A percentile compares a stretch with the other conserved stretches of the same genome.
These are phyloP conservation scores for Ispidina lecontei DNA, from an alignment of 2,797 vertebrate species.

Conservation along the genomic window DNA sequence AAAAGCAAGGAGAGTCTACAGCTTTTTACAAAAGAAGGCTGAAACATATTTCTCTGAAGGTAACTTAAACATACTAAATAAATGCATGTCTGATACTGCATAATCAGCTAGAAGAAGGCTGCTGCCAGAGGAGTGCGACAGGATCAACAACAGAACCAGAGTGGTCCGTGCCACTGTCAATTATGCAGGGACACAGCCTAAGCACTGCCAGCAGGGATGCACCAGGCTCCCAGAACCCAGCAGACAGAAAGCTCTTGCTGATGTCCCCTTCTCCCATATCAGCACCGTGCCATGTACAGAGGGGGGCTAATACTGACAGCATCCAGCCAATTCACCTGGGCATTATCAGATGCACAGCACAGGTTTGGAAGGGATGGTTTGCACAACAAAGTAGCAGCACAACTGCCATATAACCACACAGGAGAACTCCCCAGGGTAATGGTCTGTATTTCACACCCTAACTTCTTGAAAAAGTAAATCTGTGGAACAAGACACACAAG, in stretches of 20 bases:
- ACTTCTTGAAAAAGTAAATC: background rate
- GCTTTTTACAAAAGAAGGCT: background rate
- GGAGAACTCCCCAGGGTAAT: background rate
- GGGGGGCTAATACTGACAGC: background rate
- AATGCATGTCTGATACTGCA: background rate
- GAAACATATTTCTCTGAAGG: background rate
- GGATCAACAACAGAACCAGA: background rate
- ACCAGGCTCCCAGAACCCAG: background rate
- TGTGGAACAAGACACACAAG: background rate
- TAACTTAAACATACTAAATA: background rate
- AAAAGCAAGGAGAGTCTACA: background rate
- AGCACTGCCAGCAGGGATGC: background rate
- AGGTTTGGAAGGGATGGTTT: background rate
- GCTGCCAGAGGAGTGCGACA: background rate
- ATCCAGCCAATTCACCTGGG: background rate
- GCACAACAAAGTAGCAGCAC: background rate
- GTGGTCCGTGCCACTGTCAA: background rate
- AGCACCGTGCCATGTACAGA: background rate
- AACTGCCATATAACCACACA: background rate
- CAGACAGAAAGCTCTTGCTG: background rate
- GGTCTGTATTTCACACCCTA: background rate
- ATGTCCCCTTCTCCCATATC: fast-evolving
- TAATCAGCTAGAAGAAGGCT: background rate
- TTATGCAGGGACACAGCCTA: fast-evolving
- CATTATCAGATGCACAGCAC: background rate